phyloP scores from a whole-genome alignment of 2,113 vertebrate genomes.

The Eudorcas thomsonii region DNA sequence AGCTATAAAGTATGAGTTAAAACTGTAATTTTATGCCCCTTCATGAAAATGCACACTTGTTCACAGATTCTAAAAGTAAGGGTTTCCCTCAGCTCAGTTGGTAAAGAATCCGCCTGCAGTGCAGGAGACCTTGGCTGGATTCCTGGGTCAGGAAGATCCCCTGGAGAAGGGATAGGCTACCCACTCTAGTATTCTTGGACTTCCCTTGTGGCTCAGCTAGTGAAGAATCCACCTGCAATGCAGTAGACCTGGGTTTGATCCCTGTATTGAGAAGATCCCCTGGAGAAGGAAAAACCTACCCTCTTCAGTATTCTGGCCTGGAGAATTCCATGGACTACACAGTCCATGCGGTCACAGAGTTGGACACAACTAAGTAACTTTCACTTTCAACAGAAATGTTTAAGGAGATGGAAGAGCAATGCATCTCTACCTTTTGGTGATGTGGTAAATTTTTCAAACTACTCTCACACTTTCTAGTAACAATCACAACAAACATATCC shows the following conservation, averaged over 20 bases:
- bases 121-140: background rate
- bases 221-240: background rate
- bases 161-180: background rate
- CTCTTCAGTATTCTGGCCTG: background rate
- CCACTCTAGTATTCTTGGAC: background rate
- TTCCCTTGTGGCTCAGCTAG: background rate
- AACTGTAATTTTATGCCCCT: background rate
- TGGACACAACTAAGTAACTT: accelerated
- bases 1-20: background rate
- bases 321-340: background rate
- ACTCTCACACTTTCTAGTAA: background rate
- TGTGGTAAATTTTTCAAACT: background rate
- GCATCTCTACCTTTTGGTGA: background rate
- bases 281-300: background rate
- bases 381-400: background rate
- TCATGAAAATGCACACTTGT: background rate
- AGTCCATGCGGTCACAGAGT: background rate
- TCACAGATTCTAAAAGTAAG: background rate
- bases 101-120: background rate
- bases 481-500: background rate
- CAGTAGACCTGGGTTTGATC: background rate
- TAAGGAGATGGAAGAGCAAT: background rate
- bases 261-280: background rate
- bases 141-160: background rate
- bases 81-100: background rate